Evolutionary conservation across 2,797 vertebrate species (phyloP), one percentile per base, ranked within the genome.

Genomic region (Steatocranus sp.): DNA sequence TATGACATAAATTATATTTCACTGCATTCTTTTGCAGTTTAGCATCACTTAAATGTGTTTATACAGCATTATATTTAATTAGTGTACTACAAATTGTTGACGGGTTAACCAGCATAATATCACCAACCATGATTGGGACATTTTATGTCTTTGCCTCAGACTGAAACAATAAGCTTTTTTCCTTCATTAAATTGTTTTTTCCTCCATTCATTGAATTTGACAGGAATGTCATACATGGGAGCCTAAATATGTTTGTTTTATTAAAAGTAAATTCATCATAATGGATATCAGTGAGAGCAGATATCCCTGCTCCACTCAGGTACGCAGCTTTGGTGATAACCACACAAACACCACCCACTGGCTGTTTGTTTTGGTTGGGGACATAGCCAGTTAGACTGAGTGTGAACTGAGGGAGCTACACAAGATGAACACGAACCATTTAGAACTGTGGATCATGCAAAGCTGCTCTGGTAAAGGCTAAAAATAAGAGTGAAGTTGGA

Each of bases 81-180:
- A 27, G 66, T 18, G 38, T 27, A 11, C 0, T 18, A 58, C 9
- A 58, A 32, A 32, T 11, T 18, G 27, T 58, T 30, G 54, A 32
- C 0, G 0, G 3, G 11, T 23, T 11, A 23, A 0, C 32, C 36
- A 23, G 61, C 12, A 15, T 38, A 38, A 38, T 0, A 23, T 41
- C 20, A 25, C 5, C 36, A 43, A 25, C 8, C 14, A 25, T 25
- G 61, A 68, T 68, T 3, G 5, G 15, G 54, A 18, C 17, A 0
- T 58, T 32, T 58, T 18, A n/a, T 49, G 1, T 14, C 32, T 8
- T 20, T 66, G 61, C 61, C 11, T 63, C 18, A 20, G 11, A 36
- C 61, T 38, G 34, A 23, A 66, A 9, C 61, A 8, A 38, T 20
- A 20, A 12, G 8, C 5, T 41, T 23, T 34, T 14, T 12, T 66